These are phyloP conservation scores for Polia nebulosa DNA, from an alignment of 2,888 invertebrate species.

Conservation along the genomic window DNA sequence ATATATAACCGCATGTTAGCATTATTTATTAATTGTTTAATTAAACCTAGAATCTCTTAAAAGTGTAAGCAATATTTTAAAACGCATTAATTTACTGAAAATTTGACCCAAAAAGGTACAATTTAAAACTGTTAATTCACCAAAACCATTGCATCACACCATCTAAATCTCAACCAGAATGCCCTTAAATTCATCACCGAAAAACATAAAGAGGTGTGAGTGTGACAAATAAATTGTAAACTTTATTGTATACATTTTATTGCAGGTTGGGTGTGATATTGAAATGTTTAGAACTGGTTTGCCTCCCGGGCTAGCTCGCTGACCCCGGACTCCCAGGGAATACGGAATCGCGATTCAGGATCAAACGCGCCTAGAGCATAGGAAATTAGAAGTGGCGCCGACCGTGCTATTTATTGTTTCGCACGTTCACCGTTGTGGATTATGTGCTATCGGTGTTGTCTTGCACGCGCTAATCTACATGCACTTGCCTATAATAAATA, in stretches of 20 bases:
- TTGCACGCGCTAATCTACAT: constrained; percentile 66
- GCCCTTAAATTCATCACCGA: constrained; percentile 41
- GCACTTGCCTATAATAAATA: constrained; percentile 62
- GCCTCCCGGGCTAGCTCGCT: constrained; percentile 81
- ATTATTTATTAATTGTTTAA: not conserved
- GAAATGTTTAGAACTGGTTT: constrained; percentile 89
- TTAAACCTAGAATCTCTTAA: not conserved
- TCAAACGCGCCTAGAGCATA: constrained; percentile 79
- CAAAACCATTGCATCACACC: constrained; percentile 6
- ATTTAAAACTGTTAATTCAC: constrained; percentile 2
- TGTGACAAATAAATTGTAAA: constrained; percentile 65
- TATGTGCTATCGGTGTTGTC: constrained; percentile 67
- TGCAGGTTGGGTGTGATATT: constrained; percentile 87
- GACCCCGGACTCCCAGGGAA: constrained; percentile 86
- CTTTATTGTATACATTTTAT: constrained; percentile 72
- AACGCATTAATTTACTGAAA: not conserved
- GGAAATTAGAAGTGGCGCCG: constrained; percentile 87
- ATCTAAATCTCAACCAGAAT: constrained; percentile 30
- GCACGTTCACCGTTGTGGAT: constrained; percentile 73
- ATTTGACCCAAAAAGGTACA: not conserved
- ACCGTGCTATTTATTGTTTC: constrained; percentile 82
- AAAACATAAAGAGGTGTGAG: constrained; percentile 61
- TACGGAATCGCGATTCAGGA: constrained; percentile 84
- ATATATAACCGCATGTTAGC: not conserved
- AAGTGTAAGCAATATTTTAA: too few species aligned